Conservation (phyloP, 2,888 invertebrate genomes). For the Coenonympha arcania region DNA sequence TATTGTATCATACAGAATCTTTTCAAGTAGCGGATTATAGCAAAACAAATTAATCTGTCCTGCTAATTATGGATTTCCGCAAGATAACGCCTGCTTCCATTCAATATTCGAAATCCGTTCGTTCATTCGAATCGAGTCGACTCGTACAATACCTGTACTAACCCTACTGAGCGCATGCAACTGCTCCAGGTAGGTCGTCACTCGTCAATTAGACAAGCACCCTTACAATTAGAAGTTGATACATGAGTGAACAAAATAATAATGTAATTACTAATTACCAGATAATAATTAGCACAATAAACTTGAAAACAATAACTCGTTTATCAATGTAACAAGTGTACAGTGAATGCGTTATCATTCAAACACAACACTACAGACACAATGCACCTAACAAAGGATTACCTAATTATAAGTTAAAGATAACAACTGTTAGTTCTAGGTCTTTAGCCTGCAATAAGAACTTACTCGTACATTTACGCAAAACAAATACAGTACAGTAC, state of each 20-base stretch:
- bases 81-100: too few relatives aligned
- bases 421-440: background rate
- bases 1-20: too few relatives aligned
- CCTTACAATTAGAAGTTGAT: background rate
- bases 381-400: slow-evolving; percentile 11
- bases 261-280: background rate
- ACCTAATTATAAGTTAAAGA: background rate
- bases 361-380: slow-evolving; percentile 13
- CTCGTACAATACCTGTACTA: too few relatives aligned
- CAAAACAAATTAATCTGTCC: too few relatives aligned
- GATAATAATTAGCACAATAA: background rate
- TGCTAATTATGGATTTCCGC: too few relatives aligned
- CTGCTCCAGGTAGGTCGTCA: too few relatives aligned
- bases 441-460: background rate
- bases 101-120: too few relatives aligned
- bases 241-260: background rate
- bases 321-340: background rate
- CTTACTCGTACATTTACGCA: too few relatives aligned
- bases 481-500: too few relatives aligned
- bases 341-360: slow-evolving; percentile 10
- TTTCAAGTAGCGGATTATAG: too few relatives aligned
- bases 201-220: background rate
- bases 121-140: too few relatives aligned
- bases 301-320: background rate
- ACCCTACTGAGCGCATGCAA: too few relatives aligned